A percentile compares a stretch with the other conserved stretches of the same genome.
Conservation (phyloP, 2,888 invertebrate species). For the Hydriomena furcata region DNA sequence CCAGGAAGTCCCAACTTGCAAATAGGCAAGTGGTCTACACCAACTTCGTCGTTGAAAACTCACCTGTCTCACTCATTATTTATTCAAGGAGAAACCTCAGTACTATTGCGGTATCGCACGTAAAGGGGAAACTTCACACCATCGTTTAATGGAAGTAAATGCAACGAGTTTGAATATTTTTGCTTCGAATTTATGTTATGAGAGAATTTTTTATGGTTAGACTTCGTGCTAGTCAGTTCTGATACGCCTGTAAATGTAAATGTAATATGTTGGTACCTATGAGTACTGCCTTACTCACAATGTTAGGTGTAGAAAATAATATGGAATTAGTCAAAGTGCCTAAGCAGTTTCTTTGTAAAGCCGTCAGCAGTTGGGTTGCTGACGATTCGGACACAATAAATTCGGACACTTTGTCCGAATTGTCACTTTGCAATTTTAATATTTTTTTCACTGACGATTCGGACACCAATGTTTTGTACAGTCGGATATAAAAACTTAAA, state of each 20-base stretch:
- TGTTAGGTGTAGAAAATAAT: too few relatives aligned
- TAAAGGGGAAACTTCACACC: conserved; percentile 54
- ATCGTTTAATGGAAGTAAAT: conserved; percentile 49
- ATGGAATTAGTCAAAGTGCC: neutral
- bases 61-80: conserved; percentile 51
- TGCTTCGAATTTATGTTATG: conserved; percentile 23
- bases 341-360: too few relatives aligned
- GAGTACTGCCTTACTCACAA: too few relatives aligned
- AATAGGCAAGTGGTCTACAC: conserved; percentile 31
- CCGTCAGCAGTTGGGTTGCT: too few relatives aligned
- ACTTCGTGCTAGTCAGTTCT: too few relatives aligned
- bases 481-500: too few relatives aligned
- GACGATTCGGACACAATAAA: too few relatives aligned
- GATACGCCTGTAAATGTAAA: neutral
- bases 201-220: conserved; percentile 6
- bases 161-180: conserved; percentile 27
- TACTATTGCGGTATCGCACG: conserved; percentile 50
- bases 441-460: too few relatives aligned
- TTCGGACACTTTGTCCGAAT: too few relatives aligned
- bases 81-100: conserved; percentile 61
- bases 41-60: conserved; percentile 41
- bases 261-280: too few relatives aligned
- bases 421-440: too few relatives aligned
- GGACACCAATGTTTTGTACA: too few relatives aligned
- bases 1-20: conserved; percentile 22